Evolutionary conservation across 1,140 invertebrate genomes (phyloP).

Genomic region (Macrobrachium rosenbergii): DNA sequence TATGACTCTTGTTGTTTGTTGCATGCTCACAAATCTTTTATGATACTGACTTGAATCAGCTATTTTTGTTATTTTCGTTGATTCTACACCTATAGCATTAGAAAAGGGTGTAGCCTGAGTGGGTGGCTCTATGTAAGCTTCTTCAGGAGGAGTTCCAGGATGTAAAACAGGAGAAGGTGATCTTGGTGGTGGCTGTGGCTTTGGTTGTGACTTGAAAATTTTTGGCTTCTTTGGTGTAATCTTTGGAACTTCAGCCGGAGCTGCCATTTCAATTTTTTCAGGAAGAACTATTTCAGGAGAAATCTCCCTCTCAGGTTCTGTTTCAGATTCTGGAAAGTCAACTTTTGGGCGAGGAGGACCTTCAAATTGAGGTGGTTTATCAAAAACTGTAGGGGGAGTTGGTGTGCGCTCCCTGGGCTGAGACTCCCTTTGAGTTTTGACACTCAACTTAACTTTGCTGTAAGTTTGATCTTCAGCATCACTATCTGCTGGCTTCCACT

Average conservation of each 20-base stretch:
- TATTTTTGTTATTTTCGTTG: slow-evolving; percentile 59
- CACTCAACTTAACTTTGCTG: slow-evolving; percentile 29
- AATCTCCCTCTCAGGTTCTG: slow-evolving; percentile 46
- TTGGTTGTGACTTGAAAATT: slow-evolving; percentile 51
- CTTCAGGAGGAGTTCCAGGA: slow-evolving; percentile 49
- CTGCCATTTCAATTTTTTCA: slow-evolving; percentile 45
- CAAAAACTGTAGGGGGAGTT: slow-evolving; percentile 54
- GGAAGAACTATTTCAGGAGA: slow-evolving; percentile 52
- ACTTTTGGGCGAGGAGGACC: slow-evolving; percentile 53
- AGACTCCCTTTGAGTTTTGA: not conserved
- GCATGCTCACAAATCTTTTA: slow-evolving; percentile 54
- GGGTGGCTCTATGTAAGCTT: slow-evolving; percentile 31
- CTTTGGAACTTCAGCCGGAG: slow-evolving; percentile 16
- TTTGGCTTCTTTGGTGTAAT: slow-evolving; percentile 51
- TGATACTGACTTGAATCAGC: slow-evolving; percentile 57
- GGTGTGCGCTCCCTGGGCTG: slow-evolving; percentile 35
- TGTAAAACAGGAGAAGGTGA: slow-evolving; percentile 51
- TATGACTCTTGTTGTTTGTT: slow-evolving; percentile 54
- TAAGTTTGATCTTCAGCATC: slow-evolving; percentile 45
- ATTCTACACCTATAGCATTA: slow-evolving; percentile 56
- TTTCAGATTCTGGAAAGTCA: slow-evolving; percentile 58
- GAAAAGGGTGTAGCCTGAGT: slow-evolving; percentile 31
- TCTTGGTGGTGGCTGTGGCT: slow-evolving; percentile 29
- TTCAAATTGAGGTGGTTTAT: slow-evolving; percentile 49
- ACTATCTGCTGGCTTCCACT: slow-evolving; percentile 70